Percentiles rank a stretch among this genome's conserved stretches.
phyloP scores from a whole-genome alignment of 2,113 vertebrate species.

The Caloenas nicobarica region DNA sequence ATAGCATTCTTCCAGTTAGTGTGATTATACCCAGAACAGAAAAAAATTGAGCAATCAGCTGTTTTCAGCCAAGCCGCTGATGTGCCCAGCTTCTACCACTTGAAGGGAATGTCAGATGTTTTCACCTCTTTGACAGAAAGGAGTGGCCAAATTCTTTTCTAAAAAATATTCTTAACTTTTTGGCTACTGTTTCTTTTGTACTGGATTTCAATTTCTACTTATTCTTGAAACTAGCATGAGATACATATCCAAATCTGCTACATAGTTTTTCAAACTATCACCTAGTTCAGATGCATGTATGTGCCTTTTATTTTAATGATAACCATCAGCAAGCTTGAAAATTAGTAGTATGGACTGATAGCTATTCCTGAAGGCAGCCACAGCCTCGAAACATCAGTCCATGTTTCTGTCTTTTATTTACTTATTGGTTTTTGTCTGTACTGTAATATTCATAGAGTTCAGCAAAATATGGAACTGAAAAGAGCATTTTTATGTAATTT shows the following conservation, averaged over 20 bases:
- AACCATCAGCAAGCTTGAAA: not conserved
- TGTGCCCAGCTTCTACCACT: not conserved
- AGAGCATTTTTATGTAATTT: not conserved
- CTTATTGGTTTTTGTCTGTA: not conserved
- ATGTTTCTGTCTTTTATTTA: not conserved
- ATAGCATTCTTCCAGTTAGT: not conserved
- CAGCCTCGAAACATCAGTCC: not conserved
- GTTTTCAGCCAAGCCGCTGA: not conserved
- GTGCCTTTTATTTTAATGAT: not conserved
- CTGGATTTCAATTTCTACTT: not conserved
- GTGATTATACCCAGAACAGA: not conserved
- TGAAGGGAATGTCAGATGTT: not conserved
- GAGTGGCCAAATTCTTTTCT: rapidly evolving
- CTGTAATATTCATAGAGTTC: not conserved
- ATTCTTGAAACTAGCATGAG: not conserved
- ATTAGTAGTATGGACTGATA: not conserved
- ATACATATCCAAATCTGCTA: not conserved
- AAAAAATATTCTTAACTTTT: not conserved
- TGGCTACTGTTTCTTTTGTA: not conserved
- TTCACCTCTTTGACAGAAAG: not conserved
- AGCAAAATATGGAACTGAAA: not conserved
- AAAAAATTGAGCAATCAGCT: not conserved
- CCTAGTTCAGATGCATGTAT: not conserved
- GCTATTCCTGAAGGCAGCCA: not conserved
- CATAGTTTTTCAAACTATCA: not conserved